Base-by-base conservation (phyloP, 2,888 invertebrate genomes). In the Athalia circularis region DNA sequence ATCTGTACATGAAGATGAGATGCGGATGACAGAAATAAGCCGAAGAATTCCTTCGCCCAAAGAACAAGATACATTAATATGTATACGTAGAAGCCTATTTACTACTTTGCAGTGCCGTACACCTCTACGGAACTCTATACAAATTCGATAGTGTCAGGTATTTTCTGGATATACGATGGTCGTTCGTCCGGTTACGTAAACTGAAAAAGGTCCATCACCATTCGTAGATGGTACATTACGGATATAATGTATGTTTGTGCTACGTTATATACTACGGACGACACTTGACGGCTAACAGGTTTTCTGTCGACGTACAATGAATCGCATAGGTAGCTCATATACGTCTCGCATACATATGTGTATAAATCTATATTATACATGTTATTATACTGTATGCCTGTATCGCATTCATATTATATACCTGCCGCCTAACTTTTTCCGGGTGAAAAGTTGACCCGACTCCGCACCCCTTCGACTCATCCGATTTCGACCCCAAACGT, bases 251-350 rank as follows among this genome's bases (percentile, higher is more conserved):
- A 29, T 29, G 29, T 29, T 29, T 29, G 29, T 29, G 29, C 2
- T 29, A 29, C 2, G 29, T 29, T 29, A 29, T 29, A 29, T 29
- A 29, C 29, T 29, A 54, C n/a, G 54, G 54, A 54, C n/a, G 54
- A 29, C 45, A 70, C 70, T 43, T 8, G 6, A 70, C 70, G 57
- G 54, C 50, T 43, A 57, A 70, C 70, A 70, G 70, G 70, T 54
- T 29, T 29, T 70, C 11, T 70, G 50, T 67, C 70, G 70, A 57
- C 70, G 2, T 29, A 70, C 70, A 57, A 70, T 70, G 57, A 57
- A 11, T 50, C 70, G 15, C 11, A 29, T 29, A 29, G 29, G 29
- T 29, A 29, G 29, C 29, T 29, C 2, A 29, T 29, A 29, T 29
- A 29, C 29, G 29, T 29, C 29, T 2, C 2, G 29, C 29, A 29